These are phyloP conservation scores for Myrmecophaga tridactyla DNA, from an alignment of 2,113 vertebrate species.

Conservation along the genomic window DNA sequence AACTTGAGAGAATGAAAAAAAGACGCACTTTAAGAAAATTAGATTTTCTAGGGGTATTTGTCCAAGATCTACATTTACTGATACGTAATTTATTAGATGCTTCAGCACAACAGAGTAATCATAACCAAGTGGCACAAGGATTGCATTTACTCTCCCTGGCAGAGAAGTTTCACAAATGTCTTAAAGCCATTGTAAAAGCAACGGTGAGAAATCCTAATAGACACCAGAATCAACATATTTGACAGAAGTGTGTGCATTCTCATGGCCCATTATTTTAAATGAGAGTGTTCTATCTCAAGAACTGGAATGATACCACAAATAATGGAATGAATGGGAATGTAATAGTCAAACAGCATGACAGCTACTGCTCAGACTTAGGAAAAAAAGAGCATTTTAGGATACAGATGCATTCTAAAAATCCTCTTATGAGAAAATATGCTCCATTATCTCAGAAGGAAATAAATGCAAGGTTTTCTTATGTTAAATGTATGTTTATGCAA, in stretches of 20 bases:
- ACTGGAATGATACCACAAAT: conserved; percentile 48
- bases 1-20: conserved; percentile 71
- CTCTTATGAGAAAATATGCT: conserved; percentile 23
- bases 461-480: conserved; percentile 30
- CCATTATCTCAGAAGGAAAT: background rate
- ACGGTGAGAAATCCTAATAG: conserved; percentile 39
- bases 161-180: conserved; percentile 61
- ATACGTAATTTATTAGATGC: conserved; percentile 63
- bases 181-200: conserved; percentile 22
- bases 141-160: conserved; percentile 25
- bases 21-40: conserved; percentile 60
- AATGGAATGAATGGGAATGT: conserved; percentile 20
- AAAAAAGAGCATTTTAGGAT: conserved; percentile 15
- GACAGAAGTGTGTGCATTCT: background rate
- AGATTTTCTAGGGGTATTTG: conserved; percentile 56
- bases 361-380: conserved; percentile 10
- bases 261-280: conserved; percentile 16
- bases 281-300: conserved; percentile 44
- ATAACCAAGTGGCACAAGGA: conserved; percentile 29
- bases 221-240: conserved; percentile 31
- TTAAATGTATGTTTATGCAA: conserved; percentile 25
- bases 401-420: conserved; percentile 39
- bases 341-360: background rate
- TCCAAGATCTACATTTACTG: conserved; percentile 60
- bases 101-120: conserved; percentile 49